These are phyloP conservation scores for Theristicus caerulescens DNA, from an alignment of 2,113 vertebrate genomes.

Conservation along the genomic window DNA sequence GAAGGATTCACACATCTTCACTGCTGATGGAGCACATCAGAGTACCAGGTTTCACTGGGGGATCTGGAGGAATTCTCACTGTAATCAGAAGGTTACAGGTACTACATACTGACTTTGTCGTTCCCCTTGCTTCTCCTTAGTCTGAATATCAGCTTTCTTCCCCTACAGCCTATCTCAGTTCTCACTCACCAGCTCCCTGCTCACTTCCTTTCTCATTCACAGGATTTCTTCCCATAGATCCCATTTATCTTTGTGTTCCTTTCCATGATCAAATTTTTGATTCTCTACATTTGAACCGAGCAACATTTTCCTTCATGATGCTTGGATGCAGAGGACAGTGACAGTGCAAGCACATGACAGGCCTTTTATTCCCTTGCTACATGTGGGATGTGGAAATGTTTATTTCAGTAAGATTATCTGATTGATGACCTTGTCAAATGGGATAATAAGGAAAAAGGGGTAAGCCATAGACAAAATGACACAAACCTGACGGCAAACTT, in stretches of 20 bases:
- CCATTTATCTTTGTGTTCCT: background rate
- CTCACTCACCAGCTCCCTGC: background rate
- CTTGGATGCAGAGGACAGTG: background rate
- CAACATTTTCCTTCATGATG: background rate
- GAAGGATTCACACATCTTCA: background rate
- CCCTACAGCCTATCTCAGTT: background rate
- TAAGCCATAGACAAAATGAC: background rate
- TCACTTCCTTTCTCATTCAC: background rate
- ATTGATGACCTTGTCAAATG: background rate
- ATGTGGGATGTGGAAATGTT: background rate
- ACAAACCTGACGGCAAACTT: background rate
- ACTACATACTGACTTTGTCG: accelerated
- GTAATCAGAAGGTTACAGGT: background rate
- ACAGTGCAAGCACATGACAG: background rate
- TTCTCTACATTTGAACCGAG: background rate
- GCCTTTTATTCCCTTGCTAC: background rate
- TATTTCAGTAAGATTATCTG: background rate
- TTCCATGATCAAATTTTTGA: background rate
- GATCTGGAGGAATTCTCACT: background rate
- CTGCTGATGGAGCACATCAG: background rate
- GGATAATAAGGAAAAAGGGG: background rate
- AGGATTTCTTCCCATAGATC: background rate
- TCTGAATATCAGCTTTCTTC: background rate
- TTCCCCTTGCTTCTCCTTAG: background rate
- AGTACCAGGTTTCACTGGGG: background rate